phyloP scores from a whole-genome alignment of 2,113 vertebrate genomes.

The Scophthalmus maximus region DNA sequence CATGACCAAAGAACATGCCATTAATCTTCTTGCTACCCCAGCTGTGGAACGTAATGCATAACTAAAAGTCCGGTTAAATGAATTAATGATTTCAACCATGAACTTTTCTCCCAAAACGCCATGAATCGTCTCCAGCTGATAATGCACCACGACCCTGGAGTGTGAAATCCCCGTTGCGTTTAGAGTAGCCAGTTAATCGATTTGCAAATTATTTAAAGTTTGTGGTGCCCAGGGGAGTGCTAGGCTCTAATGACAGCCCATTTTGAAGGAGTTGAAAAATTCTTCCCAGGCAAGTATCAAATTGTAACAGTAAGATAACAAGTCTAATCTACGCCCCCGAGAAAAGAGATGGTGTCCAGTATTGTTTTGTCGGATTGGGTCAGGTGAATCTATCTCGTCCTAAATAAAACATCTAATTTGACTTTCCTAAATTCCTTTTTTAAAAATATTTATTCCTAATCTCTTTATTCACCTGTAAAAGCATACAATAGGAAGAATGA shows the following conservation, averaged over 20 bases:
- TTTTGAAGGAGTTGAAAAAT: constrained; percentile 88
- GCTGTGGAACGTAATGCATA: constrained; percentile 93
- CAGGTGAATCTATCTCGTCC: neutral
- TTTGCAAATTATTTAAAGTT: constrained; percentile 99
- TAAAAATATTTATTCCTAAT: too few species aligned
- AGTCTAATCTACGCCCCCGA: constrained; percentile 73
- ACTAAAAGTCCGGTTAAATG: constrained; percentile 96
- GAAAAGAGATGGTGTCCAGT: constrained; percentile 12
- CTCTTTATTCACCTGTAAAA: neutral
- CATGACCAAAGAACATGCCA: constrained; percentile 78
- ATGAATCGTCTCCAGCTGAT: constrained; percentile 93
- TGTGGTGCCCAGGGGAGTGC: constrained; percentile 90
- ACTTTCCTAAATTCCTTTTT: neutral
- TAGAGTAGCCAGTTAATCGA: constrained; percentile 97
- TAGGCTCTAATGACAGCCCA: constrained; percentile 86
- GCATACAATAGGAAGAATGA: neutral
- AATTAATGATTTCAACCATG: constrained; percentile 98
- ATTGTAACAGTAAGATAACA: constrained; percentile 82
- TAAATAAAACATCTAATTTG: neutral
- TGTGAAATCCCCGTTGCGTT: constrained; percentile 93
- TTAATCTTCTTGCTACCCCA: constrained; percentile 91
- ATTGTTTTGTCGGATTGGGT: constrained; percentile 13
- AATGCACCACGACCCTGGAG: constrained; percentile 90
- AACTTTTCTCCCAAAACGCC: constrained; percentile 96
- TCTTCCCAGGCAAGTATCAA: constrained; percentile 71